Evolutionary conservation across 2,888 invertebrate species (phyloP).

Genomic region (Dusona sp.): DNA sequence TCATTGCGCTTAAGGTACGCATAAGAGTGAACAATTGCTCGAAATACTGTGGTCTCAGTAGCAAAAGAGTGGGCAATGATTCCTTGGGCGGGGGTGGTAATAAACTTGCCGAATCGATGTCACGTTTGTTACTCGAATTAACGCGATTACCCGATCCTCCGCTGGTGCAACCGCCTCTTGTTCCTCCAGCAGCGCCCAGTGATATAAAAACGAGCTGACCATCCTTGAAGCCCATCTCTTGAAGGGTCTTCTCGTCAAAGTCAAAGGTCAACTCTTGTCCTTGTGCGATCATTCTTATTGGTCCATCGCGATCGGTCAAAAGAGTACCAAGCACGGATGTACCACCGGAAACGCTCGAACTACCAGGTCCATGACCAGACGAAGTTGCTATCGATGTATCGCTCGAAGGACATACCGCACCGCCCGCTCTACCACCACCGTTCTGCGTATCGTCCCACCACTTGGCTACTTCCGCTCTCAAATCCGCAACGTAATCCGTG

Average conservation of each 20-base stretch:
- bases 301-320: slow-evolving; percentile 89
- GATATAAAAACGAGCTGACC: slow-evolving; percentile 97
- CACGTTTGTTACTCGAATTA: slow-evolving; percentile 86
- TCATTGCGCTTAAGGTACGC: slow-evolving; percentile 95
- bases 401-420: slow-evolving; percentile 11
- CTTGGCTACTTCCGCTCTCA: slow-evolving; percentile 97
- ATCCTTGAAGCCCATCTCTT: slow-evolving; percentile 97
- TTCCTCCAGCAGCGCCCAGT: slow-evolving; percentile 92
- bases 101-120: slow-evolving; percentile 93
- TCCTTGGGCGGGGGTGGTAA: slow-evolving; percentile 95
- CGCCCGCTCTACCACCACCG: slow-evolving; percentile 64
- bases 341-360: slow-evolving; percentile 48
- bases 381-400: slow-evolving; percentile 65
- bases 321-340: slow-evolving; percentile 88
- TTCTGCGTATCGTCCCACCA: slow-evolving; percentile 92
- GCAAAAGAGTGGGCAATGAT: slow-evolving; percentile 93
- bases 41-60: slow-evolving; percentile 95
- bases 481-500: slow-evolving; percentile 95
- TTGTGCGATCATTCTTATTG: slow-evolving; percentile 96
- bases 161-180: slow-evolving; percentile 85
- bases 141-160: slow-evolving; percentile 82
- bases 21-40: slow-evolving; percentile 95
- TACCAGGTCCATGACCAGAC: not conserved
- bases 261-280: slow-evolving; percentile 97
- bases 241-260: slow-evolving; percentile 95